A percentile compares a stretch with the other conserved stretches of the same genome.
phyloP scores from a whole-genome alignment of 2,888 invertebrate genomes.

The Erynnis tages region DNA sequence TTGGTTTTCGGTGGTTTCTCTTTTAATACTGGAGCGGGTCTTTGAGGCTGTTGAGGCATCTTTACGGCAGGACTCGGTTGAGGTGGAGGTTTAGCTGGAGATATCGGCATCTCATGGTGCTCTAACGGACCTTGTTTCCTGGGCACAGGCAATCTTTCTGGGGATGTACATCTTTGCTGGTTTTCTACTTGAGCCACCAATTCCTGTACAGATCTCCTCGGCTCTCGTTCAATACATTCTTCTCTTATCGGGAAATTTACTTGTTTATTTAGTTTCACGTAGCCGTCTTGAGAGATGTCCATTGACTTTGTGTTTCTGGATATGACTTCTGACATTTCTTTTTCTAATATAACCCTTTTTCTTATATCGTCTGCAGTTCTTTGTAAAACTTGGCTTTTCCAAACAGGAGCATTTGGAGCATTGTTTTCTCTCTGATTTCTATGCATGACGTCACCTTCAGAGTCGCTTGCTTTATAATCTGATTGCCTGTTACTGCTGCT shows the following conservation, averaged over 20 bases:
- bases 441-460: conserved; percentile 45
- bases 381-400: conserved; percentile 76
- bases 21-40: conserved; percentile 72
- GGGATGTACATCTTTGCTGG: conserved; percentile 64
- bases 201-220: conserved; percentile 83
- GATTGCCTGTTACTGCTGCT: conserved; percentile 48
- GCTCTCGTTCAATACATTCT: conserved; percentile 55
- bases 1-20: conserved; percentile 75
- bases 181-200: conserved; percentile 83
- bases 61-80: conserved; percentile 58
- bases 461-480: conserved; percentile 48
- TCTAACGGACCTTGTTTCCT: conserved; percentile 62
- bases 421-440: conserved; percentile 41
- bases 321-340: conserved; percentile 63
- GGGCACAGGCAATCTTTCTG: conserved; percentile 58
- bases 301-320: conserved; percentile 56
- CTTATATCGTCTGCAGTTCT: conserved; percentile 72
- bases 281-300: conserved; percentile 77
- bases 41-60: conserved; percentile 71
- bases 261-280: conserved; percentile 71
- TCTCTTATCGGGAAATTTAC: conserved; percentile 43
- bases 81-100: conserved; percentile 40
- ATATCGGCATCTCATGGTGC: conserved; percentile 41
- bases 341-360: conserved; percentile 64
- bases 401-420: conserved; percentile 48